These are phyloP conservation scores for Phymastichus coffea DNA, from an alignment of 1,140 invertebrate genomes.

Conservation along the genomic window DNA sequence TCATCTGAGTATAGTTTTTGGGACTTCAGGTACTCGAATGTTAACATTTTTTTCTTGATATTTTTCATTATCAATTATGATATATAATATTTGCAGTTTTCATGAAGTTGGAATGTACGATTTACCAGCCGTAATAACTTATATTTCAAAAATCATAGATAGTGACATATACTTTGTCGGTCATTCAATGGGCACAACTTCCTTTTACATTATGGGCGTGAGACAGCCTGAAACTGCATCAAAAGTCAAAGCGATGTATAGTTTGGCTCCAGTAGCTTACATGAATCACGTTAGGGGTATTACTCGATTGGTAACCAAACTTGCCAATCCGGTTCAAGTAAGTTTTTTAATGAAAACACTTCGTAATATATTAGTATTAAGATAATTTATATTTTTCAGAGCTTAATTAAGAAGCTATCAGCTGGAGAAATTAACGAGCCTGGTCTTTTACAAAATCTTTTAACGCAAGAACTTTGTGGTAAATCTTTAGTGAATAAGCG, in stretches of 20 bases:
- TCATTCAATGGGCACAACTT: constrained; percentile 64
- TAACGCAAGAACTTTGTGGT: too few relatives aligned
- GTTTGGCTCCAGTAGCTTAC: constrained; percentile 62
- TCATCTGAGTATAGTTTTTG: constrained; percentile 59
- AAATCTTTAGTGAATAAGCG: too few relatives aligned
- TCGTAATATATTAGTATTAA: too few relatives aligned
- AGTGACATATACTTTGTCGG: constrained; percentile 65
- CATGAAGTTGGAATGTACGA: constrained; percentile 69
- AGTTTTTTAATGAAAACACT: background rate
- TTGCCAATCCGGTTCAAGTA: constrained; percentile 37
- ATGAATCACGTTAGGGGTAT: constrained; percentile 44
- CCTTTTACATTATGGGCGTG: constrained; percentile 65
- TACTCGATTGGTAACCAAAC: constrained; percentile 39
- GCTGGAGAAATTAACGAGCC: background rate
- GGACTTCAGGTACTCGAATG: constrained; percentile 60
- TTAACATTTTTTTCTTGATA: background rate
- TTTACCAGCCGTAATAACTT: constrained; percentile 70
- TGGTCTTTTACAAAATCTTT: background rate
- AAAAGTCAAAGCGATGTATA: constrained; percentile 57
- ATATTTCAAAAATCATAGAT: constrained; percentile 59
- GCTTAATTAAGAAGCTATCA: background rate
- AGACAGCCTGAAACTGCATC: constrained; percentile 60
- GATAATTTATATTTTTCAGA: background rate
- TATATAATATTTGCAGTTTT: constrained; percentile 44
- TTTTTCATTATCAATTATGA: background rate